Evolutionary conservation across 2,797 vertebrate genomes (phyloP).

Genomic region (Mormyrops attenuatus): DNA sequence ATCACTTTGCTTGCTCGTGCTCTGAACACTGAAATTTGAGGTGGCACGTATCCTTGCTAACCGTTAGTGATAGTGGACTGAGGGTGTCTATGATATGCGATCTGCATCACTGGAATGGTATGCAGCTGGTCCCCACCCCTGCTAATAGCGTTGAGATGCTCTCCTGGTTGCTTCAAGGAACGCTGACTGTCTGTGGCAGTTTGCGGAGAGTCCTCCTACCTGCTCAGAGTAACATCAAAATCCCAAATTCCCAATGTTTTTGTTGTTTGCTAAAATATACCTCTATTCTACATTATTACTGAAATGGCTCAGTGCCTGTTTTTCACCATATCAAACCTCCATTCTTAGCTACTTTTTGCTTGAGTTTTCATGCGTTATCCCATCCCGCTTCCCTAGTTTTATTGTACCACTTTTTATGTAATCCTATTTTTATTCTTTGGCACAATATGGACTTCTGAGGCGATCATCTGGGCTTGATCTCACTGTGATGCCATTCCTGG

Average conservation of each 20-base stretch:
- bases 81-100: not conserved
- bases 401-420: not conserved
- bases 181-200: not conserved
- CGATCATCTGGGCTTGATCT: not conserved
- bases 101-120: not conserved
- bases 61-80: not conserved
- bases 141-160: not conserved
- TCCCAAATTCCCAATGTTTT: constrained; percentile 32
- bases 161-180: not conserved
- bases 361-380: not conserved
- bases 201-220: not conserved
- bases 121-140: not conserved
- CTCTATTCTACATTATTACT: constrained; percentile 38
- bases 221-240: not conserved
- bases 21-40: not conserved
- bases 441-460: not conserved
- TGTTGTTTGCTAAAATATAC: constrained; percentile 35
- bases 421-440: not conserved
- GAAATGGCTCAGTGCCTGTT: constrained; percentile 36
- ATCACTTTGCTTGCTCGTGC: not conserved
- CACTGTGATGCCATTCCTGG: not conserved
- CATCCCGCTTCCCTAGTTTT: not conserved
- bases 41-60: not conserved
- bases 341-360: not conserved
- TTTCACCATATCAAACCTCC: constrained; percentile 31